Conservation (phyloP, 2,888 invertebrate species). For the Drosophila longiperda region DNA sequence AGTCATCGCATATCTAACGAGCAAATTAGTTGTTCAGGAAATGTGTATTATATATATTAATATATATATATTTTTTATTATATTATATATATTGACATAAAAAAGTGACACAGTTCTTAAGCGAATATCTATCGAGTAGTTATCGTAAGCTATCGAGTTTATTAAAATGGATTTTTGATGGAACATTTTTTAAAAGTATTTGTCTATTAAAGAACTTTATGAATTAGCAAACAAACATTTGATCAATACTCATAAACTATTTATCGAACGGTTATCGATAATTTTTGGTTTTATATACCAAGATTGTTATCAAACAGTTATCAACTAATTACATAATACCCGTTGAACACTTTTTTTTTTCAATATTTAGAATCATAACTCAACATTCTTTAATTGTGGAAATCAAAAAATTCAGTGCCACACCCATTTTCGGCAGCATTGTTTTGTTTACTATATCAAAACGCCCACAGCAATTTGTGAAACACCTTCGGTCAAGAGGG, state of each 20-base stretch:
- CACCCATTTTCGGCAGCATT: conserved; percentile 57
- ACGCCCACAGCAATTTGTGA: conserved; percentile 66
- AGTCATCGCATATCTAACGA: too few species aligned
- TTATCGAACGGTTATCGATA: not conserved
- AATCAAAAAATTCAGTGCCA: conserved; percentile 23
- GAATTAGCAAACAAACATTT: not conserved
- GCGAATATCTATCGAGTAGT: not conserved
- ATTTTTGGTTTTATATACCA: not conserved
- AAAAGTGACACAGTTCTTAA: not conserved
- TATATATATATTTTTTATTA: too few species aligned
- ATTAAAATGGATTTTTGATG: not conserved
- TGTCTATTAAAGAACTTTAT: not conserved
- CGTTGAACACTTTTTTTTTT: not conserved
- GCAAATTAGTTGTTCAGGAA: too few species aligned
- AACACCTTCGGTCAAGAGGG: conserved; percentile 61
- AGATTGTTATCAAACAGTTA: not conserved
- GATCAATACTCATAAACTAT: conserved; percentile 1
- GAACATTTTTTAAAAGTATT: not conserved
- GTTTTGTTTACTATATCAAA: conserved; percentile 43
- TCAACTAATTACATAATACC: not conserved
- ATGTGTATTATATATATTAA: too few species aligned
- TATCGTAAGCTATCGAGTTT: not conserved
- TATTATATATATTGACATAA: too few species aligned
- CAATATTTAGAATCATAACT: not conserved
- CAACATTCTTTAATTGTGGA: not conserved